Evolutionary conservation across 2,888 invertebrate species (phyloP).

Genomic region (Ceriagrion tenellum): DNA sequence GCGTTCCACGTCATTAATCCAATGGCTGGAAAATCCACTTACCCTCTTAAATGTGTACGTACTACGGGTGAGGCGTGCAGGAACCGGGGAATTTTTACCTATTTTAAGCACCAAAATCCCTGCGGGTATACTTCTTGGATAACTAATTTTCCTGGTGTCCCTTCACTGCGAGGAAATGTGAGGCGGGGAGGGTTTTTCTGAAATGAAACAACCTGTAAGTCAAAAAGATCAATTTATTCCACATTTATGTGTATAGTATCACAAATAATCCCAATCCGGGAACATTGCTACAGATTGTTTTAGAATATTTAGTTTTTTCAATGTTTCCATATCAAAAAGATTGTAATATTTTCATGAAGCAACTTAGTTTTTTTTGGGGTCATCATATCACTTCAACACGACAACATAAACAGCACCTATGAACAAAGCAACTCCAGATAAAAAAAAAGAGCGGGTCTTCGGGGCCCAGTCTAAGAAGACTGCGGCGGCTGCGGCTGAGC

Average conservation of each 20-base stretch:
- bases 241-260: constrained; percentile 58
- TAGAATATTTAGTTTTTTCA: constrained; percentile 50
- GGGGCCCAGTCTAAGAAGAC: constrained; percentile 4
- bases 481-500: background rate
- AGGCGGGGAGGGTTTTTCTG: background rate
- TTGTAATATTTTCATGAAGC: background rate
- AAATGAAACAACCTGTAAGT: constrained; percentile 19
- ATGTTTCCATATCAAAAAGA: constrained; percentile 45
- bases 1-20: too few species aligned
- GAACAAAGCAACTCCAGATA: constrained; percentile 43
- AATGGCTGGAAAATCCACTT: too few species aligned
- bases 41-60: too few species aligned
- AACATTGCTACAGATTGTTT: constrained; percentile 52
- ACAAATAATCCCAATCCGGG: constrained; percentile 58
- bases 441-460: background rate
- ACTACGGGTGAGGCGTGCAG: too few species aligned
- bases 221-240: constrained; percentile 62
- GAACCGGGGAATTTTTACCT: too few species aligned
- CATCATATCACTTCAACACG: constrained; percentile 38
- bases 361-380: constrained; percentile 25
- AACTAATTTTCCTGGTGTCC: too few species aligned
- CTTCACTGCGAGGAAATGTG: too few species aligned
- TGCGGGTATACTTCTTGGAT: too few species aligned
- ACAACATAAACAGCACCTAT: constrained; percentile 61
- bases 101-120: too few species aligned